Percentiles rank a stretch among this genome's conserved stretches.
Conservation (phyloP, 2,113 vertebrate species). For the Bos javanicus region DNA sequence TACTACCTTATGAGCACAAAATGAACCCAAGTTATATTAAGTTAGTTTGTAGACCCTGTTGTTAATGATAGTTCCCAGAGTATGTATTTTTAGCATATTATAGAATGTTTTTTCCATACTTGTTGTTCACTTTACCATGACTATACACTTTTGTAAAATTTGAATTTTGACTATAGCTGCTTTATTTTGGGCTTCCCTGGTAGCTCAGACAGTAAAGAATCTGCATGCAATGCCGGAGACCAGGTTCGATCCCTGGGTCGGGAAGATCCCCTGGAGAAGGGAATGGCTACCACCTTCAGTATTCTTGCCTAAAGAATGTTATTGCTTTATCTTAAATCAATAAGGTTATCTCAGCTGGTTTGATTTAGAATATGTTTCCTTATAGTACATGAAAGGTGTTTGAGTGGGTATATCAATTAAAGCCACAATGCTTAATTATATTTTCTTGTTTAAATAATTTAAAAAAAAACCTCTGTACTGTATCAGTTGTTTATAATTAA, state of each 20-base stretch:
- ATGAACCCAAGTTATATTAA: background rate
- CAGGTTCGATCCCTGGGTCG: background rate
- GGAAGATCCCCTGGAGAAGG: background rate
- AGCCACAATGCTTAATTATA: background rate
- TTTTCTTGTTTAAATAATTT: background rate
- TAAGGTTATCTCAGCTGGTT: background rate
- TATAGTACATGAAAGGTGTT: background rate
- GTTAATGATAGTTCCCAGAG: background rate
- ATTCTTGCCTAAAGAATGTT: background rate
- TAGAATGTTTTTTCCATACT: background rate
- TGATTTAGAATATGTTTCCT: background rate
- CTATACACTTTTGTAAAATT: background rate
- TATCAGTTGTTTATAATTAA: background rate
- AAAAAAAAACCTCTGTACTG: background rate
- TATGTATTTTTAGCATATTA: background rate
- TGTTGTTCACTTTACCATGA: background rate
- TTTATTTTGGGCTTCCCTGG: background rate
- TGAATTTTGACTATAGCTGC: background rate
- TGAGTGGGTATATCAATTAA: background rate
- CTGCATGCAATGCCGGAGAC: fast-evolving
- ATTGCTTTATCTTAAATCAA: background rate
- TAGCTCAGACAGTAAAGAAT: background rate
- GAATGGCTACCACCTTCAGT: background rate
- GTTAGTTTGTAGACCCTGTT: background rate
- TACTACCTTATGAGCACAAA: background rate